phyloP scores from a whole-genome alignment of 2,113 vertebrate species.

The Pyrgilauda ruficollis region DNA sequence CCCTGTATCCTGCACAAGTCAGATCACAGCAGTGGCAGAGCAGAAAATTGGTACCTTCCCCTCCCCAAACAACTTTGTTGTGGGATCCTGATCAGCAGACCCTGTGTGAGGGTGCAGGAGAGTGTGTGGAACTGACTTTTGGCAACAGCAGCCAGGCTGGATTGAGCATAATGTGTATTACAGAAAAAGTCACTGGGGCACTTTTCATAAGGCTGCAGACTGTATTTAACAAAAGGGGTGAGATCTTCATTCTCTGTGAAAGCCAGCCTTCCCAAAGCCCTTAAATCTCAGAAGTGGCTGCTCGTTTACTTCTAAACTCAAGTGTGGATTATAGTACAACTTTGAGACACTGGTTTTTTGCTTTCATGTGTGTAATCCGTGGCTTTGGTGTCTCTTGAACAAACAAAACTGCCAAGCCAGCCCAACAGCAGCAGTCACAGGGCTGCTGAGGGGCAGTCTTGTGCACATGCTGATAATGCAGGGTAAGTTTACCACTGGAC shows the following conservation, averaged over 20 bases:
- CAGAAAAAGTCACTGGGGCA: not conserved
- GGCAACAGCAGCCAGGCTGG: not conserved
- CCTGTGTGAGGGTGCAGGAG: not conserved
- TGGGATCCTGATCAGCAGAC: not conserved
- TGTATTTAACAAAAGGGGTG: not conserved
- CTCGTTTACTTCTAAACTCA: not conserved
- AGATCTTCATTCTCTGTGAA: not conserved
- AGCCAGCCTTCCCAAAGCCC: not conserved
- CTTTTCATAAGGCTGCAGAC: not conserved
- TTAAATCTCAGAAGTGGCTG: not conserved
- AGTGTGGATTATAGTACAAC: not conserved
- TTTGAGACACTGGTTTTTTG: not conserved
- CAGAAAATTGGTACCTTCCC: not conserved
- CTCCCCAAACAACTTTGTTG: not conserved
- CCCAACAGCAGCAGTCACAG: not conserved
- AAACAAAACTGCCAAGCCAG: not conserved
- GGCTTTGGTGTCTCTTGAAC: not conserved
- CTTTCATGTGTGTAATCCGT: not conserved
- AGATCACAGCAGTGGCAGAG: not conserved
- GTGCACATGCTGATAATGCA: not conserved
- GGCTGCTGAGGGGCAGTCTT: not conserved
- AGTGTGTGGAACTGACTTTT: not conserved
- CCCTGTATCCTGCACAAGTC: fast-evolving
- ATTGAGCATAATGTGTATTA: not conserved
- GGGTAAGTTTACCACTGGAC: not conserved